phyloP scores from a whole-genome alignment of 2,797 vertebrate species.

The Sitta carolinensis region DNA sequence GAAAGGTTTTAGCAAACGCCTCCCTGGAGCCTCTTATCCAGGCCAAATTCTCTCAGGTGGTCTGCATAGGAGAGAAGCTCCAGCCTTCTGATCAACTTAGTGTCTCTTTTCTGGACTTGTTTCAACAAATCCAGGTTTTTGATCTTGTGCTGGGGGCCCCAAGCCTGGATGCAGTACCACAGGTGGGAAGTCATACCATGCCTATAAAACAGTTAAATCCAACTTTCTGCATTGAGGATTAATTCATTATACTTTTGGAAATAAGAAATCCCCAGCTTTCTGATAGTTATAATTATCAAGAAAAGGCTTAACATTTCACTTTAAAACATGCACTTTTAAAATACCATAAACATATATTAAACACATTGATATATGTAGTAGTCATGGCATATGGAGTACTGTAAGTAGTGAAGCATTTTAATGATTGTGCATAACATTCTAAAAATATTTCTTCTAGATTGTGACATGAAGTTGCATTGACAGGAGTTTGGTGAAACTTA shows the following conservation, averaged over 20 bases:
- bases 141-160: not conserved
- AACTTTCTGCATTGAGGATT: not conserved
- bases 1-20: not conserved
- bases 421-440: not conserved
- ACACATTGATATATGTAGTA: not conserved
- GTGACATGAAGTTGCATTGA: not conserved
- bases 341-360: not conserved
- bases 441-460: not conserved
- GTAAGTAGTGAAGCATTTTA: not conserved
- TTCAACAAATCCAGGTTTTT: not conserved
- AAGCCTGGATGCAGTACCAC: too few species aligned
- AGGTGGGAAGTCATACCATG: not conserved
- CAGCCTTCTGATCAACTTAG: not conserved
- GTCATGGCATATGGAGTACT: not conserved
- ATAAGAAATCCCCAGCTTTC: not conserved
- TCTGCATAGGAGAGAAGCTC: not conserved
- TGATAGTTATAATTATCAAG: not conserved
- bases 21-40: not conserved
- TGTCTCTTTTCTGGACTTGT: not conserved
- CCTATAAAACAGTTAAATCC: not conserved
- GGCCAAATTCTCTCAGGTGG: not conserved
- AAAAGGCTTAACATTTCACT: not conserved
- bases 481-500: not conserved
- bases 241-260: not conserved
- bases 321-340: not conserved